Percentiles rank a stretch among this genome's conserved stretches.
Evolutionary conservation across 2,113 vertebrate genomes (phyloP).

Genomic region (Synchiropus splendidus): DNA sequence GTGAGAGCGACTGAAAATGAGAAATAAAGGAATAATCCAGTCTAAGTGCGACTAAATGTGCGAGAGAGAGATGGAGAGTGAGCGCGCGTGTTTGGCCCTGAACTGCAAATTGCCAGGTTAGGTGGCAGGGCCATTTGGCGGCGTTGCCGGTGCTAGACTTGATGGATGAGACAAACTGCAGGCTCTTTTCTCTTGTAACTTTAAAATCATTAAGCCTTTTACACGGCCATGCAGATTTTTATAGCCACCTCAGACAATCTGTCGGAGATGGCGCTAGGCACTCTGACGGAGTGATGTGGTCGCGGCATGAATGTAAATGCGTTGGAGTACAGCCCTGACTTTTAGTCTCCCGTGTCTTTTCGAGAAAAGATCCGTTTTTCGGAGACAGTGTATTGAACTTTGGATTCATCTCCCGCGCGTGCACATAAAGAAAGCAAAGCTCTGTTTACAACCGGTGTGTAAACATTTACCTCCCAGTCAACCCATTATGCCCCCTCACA

Average conservation of each 20-base stretch:
- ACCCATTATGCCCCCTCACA: slow-evolving; percentile 3
- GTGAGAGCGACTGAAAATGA: slow-evolving; percentile 11
- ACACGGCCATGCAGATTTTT: slow-evolving; percentile 61
- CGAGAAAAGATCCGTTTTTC: too few species aligned
- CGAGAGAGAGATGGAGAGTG: slow-evolving; percentile 4
- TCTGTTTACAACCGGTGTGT: background rate
- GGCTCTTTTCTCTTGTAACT: slow-evolving; percentile 68
- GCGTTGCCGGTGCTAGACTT: slow-evolving; percentile 53
- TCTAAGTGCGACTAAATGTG: slow-evolving; percentile 20
- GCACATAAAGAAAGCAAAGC: too few species aligned
- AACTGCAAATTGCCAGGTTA: slow-evolving; percentile 44
- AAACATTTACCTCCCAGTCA: slow-evolving; percentile 8
- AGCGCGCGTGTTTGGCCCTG: slow-evolving; percentile 14
- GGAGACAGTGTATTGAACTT: too few species aligned
- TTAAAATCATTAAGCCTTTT: slow-evolving; percentile 74
- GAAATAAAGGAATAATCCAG: slow-evolving; percentile 8
- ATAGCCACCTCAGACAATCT: slow-evolving; percentile 53
- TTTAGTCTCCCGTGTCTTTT: too few species aligned
- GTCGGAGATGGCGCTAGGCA: slow-evolving; percentile 13
- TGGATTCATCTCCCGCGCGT: too few species aligned
- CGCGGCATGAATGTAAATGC: too few species aligned
- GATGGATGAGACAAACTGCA: slow-evolving; percentile 61
- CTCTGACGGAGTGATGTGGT: too few species aligned
- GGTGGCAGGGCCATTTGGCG: slow-evolving; percentile 60
- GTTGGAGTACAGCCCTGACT: too few species aligned